These are phyloP conservation scores for Corydoras maculifer DNA, from an alignment of 2,113 vertebrate genomes.

Conservation along the genomic window DNA sequence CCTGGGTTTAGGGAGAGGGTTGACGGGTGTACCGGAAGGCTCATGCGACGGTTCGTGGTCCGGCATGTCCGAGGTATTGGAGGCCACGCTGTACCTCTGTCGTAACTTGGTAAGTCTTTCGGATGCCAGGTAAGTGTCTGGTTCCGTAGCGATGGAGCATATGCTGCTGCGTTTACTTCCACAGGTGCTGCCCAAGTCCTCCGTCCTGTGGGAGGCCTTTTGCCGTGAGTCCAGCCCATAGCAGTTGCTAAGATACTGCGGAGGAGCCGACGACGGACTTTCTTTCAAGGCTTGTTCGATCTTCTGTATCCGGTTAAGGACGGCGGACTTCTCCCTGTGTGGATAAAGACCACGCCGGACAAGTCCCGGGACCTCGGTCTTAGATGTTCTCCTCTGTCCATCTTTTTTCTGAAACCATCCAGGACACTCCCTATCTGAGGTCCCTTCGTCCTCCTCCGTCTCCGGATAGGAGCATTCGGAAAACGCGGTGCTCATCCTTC, in stretches of 20 bases:
- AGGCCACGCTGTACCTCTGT: slow-evolving; percentile 64
- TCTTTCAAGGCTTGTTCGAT: slow-evolving; percentile 93
- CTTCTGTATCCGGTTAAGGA: slow-evolving; percentile 95
- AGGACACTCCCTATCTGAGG: slow-evolving; percentile 74
- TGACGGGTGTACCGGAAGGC: slow-evolving; percentile 68
- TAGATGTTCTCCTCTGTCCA: slow-evolving; percentile 57
- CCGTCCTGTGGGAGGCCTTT: slow-evolving; percentile 62
- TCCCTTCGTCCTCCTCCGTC: slow-evolving; percentile 82
- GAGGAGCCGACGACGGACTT: slow-evolving; percentile 80
- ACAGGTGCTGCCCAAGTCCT: slow-evolving; percentile 66
- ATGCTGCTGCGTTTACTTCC: slow-evolving; percentile 70
- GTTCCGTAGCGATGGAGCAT: slow-evolving; percentile 69
- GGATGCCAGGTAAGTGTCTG: slow-evolving; percentile 63
- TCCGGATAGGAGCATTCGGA: slow-evolving; percentile 92
- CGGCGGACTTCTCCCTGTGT: slow-evolving; percentile 86
- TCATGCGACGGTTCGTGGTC: slow-evolving; percentile 60
- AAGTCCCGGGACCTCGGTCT: slow-evolving; percentile 66
- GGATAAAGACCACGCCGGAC: slow-evolving; percentile 70
- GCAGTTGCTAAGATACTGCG: slow-evolving; percentile 90
- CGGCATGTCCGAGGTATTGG: slow-evolving; percentile 60
- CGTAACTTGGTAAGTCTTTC: slow-evolving; percentile 73
- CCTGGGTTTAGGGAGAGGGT: slow-evolving; percentile 95
- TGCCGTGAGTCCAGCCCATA: slow-evolving; percentile 81
- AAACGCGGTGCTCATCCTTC: slow-evolving; percentile 93
- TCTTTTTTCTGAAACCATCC: slow-evolving; percentile 73